Percentiles rank a stretch among this genome's conserved stretches.
Conservation (phyloP, 1,140 invertebrate species). For the Cotesia chilonis region DNA sequence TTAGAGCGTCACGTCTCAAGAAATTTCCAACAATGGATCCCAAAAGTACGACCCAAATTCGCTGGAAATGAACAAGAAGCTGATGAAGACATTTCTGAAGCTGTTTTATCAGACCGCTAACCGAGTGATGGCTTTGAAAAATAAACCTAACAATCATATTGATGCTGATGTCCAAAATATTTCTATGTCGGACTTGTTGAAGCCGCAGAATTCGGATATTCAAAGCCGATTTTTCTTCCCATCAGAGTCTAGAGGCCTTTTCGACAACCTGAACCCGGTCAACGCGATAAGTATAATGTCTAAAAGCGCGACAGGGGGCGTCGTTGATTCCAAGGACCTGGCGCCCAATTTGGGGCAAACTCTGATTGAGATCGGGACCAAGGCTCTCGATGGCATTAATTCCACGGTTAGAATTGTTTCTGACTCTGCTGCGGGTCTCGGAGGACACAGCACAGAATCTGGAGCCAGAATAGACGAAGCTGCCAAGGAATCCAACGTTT, state of each 20-base stretch:
- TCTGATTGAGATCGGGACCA: no score
- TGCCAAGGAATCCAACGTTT: no score
- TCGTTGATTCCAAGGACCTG: no score
- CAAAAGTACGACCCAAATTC: constrained; percentile 32
- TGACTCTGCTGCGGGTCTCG: no score
- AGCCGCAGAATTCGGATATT: background rate
- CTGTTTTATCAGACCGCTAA: constrained; percentile 29
- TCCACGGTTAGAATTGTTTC: no score
- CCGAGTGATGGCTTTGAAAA: constrained; percentile 30
- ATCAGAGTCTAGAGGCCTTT: background rate
- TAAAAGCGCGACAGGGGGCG: no score
- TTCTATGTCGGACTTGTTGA: background rate
- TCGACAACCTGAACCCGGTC: background rate
- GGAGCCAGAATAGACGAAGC: no score
- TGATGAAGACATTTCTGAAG: constrained; percentile 23
- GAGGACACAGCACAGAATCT: no score
- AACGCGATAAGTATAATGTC: background rate
- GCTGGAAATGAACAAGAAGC: constrained; percentile 31
- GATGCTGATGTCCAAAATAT: constrained; percentile 11
- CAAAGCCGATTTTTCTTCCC: constrained; percentile 11
- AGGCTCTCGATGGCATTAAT: no score
- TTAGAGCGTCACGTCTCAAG: background rate
- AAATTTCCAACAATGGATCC: background rate
- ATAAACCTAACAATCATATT: background rate
- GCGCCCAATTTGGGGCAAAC: no score